Conservation (phyloP, 2,888 invertebrate genomes). For the Drosophila suboccidentalis region DNA sequence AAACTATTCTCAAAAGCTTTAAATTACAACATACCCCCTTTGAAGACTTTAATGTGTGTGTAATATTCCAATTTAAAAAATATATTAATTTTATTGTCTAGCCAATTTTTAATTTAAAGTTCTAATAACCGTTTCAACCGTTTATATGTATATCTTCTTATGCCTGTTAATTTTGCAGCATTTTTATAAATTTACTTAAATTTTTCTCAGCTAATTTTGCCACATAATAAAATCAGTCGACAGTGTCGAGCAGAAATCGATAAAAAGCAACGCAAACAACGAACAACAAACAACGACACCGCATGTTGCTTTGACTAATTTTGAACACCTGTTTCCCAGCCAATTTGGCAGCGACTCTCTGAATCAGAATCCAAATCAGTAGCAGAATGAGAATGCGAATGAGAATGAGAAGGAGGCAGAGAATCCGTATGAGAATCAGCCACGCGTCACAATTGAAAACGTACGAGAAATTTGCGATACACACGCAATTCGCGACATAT, state of each 20-base stretch:
- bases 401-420: conserved; percentile 14
- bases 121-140: neutral
- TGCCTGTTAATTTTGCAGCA: neutral
- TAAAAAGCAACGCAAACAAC: conserved; percentile 16
- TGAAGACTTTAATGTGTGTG: too few relatives aligned
- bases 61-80: neutral
- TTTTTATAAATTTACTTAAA: neutral
- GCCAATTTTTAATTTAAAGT: too few relatives aligned
- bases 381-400: conserved; percentile 15
- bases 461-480: conserved; percentile 50
- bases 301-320: conserved; percentile 49
- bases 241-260: conserved; percentile 11
- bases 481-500: conserved; percentile 63
- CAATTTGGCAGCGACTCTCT: conserved; percentile 28
- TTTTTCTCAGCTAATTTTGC: neutral
- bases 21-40: too few relatives aligned
- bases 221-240: conserved; percentile 15
- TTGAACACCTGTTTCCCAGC: conserved; percentile 57
- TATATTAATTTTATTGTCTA: neutral
- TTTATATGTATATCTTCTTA: neutral
- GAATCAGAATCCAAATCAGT: conserved; percentile 13
- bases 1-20: too few relatives aligned
- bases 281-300: conserved; percentile 6
- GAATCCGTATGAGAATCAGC: conserved; percentile 23
- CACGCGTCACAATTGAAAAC: conserved; percentile 56